Base-by-base conservation (phyloP, 2,888 invertebrate genomes). In the Beris morrisii region DNA sequence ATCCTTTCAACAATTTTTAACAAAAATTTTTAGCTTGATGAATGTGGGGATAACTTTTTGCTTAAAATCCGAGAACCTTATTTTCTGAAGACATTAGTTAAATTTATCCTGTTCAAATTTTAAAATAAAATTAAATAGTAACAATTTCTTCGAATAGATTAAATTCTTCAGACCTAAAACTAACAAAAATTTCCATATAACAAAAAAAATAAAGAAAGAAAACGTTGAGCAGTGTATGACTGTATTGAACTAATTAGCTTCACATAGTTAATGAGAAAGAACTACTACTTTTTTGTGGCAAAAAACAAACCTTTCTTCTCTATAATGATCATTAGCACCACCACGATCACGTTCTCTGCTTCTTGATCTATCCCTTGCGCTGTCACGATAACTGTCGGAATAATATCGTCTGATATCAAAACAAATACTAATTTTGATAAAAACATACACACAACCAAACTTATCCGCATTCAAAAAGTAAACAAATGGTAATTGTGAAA, bases 331-430 rank as follows among this genome's bases (percentile, higher is more conserved):
- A 32, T 67, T 69, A 65, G 73, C 74, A 12, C 76, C 76, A 66
- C 75, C 76, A 46, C 79, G 79, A 70, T 79, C 81, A 50, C 81
- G 77, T 71, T 92, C 93, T 73, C 95, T 85, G 73, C 93, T 93
- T 73, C 95, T 87, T 65, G 93, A 93, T 73, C 95, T 82, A 71
- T 90, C 90, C 30, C 72, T 64, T 9, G 57, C 71, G 74, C 83
- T 84, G 71, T 84, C 77, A 44, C 79, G 75, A 71, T 79, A 84
- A 67, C 84, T 82, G 69, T 79, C 77, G 52, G 73, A 74, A 71
- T 69, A 66, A 67, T 70, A 69, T 56, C 69, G 66, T 66, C 68
- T 68, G 63, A 66, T 64, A 66, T 68, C 66, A 68, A 68, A 65
- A 68, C 59, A 66, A 65, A 65, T 64, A 59, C 65, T 44, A 58